phyloP scores from a whole-genome alignment of 2,888 invertebrate species.

The Drosophila mayaguana region DNA sequence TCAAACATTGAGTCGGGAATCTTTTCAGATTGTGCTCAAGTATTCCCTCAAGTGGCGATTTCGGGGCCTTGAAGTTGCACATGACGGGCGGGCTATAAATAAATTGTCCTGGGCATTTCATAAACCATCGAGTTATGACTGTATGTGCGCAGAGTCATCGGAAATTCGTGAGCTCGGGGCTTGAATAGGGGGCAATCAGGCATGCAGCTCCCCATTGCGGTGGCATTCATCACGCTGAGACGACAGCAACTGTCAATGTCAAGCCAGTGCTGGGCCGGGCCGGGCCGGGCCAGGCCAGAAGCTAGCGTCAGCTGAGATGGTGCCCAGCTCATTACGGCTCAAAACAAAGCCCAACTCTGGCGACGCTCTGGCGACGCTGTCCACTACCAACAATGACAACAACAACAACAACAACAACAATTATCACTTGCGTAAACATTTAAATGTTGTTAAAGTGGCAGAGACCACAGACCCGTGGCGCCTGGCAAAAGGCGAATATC shows the following conservation, averaged over 20 bases:
- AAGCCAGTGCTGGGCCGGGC: conserved; percentile 25
- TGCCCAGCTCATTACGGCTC: conserved; percentile 63
- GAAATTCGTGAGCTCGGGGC: conserved; percentile 30
- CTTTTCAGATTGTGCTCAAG: conserved; percentile 10
- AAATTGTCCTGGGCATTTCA: conserved; percentile 50
- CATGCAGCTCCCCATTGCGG: conserved; percentile 65
- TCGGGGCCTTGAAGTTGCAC: conserved; percentile 51
- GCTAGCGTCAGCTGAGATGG: conserved; percentile 60
- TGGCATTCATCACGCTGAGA: conserved; percentile 72
- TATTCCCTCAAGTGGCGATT: conserved; percentile 32
- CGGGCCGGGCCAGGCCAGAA: conserved; percentile 24
- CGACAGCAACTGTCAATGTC: conserved; percentile 74
- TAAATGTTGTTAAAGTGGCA: conserved; percentile 65
- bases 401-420: conserved; percentile 50
- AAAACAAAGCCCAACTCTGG: conserved; percentile 60
- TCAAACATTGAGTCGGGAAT: conserved; percentile 17
- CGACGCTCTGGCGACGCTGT: conserved; percentile 56
- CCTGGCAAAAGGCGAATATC: conserved; percentile 45
- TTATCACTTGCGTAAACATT: conserved; percentile 79
- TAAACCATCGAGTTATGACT: conserved; percentile 57
- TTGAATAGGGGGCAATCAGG: conserved; percentile 46
- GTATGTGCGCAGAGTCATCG: conserved; percentile 34
- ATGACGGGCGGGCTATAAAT: conserved; percentile 37
- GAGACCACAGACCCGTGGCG: conserved; percentile 62
- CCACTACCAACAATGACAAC: conserved; percentile 20